Percentiles rank a stretch among this genome's conserved stretches.
Conservation (phyloP, 2,888 invertebrate species). For the Agrilus cyanescens region DNA sequence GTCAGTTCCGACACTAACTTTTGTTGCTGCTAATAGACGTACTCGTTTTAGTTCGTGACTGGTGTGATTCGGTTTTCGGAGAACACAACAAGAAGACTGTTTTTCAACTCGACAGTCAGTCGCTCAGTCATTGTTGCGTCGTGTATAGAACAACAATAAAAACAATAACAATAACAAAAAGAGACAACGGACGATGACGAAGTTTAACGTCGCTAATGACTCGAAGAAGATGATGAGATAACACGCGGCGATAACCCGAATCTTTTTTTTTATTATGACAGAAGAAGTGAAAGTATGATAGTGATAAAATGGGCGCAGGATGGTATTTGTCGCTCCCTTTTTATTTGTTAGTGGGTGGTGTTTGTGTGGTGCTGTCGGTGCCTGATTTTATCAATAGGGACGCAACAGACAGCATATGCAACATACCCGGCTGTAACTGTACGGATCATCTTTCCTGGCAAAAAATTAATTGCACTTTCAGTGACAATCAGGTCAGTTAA, state of each 20-base stretch:
- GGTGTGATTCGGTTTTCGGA: neutral
- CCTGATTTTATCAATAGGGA: slow-evolving; percentile 9
- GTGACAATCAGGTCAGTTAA: slow-evolving; percentile 45
- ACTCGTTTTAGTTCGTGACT: too few species aligned
- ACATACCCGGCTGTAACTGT: slow-evolving; percentile 48
- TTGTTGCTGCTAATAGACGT: too few species aligned
- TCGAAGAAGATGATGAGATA: too few species aligned
- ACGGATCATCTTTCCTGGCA: slow-evolving; percentile 44
- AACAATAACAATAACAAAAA: too few species aligned
- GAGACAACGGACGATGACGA: too few species aligned
- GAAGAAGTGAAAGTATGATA: slow-evolving; percentile 15
- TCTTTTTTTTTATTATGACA: too few species aligned
- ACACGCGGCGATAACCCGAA: too few species aligned
- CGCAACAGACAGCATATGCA: slow-evolving; percentile 38
- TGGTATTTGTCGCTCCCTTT: slow-evolving; percentile 15
- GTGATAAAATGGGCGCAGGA: slow-evolving; percentile 16
- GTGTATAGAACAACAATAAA: too few species aligned
- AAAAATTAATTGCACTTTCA: slow-evolving; percentile 52
- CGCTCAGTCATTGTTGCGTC: too few species aligned
- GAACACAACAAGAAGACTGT: slow-evolving; percentile 1
- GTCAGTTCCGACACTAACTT: too few species aligned
- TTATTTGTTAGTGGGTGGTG: slow-evolving; percentile 13
- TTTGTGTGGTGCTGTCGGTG: slow-evolving; percentile 12
- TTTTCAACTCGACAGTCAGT: neutral
- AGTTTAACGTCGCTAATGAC: too few species aligned